phyloP scores from a whole-genome alignment of 2,888 invertebrate species.

The Elegia similella region DNA sequence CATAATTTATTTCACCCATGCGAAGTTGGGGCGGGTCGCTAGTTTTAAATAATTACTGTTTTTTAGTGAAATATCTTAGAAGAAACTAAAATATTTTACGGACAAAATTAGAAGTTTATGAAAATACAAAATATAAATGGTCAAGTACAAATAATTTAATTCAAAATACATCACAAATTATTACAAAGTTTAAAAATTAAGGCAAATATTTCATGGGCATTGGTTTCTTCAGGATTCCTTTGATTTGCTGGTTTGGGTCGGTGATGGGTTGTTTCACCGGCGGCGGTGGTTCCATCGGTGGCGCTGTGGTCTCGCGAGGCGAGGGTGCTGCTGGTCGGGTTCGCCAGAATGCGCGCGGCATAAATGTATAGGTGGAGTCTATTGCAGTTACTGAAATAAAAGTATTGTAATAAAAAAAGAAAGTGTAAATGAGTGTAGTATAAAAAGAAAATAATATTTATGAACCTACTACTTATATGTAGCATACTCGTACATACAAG shows the following conservation, averaged over 20 bases:
- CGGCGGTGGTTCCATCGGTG: constrained; percentile 53
- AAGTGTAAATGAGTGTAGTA: too few relatives aligned
- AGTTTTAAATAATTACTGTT: too few relatives aligned
- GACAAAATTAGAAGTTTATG: too few relatives aligned
- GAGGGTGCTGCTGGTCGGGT: constrained; percentile 34
- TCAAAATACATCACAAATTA: constrained; percentile 7
- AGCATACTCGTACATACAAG: too few relatives aligned
- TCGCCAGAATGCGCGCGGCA: constrained; percentile 57
- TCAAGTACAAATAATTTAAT: constrained; percentile 6
- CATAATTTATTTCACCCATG: too few relatives aligned
- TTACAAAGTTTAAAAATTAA: constrained; percentile 12
- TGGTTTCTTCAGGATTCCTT: constrained; percentile 72
- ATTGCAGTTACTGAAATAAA: constrained; percentile 55
- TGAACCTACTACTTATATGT: too few relatives aligned
- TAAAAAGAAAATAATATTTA: too few relatives aligned
- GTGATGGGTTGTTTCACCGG: constrained; percentile 41
- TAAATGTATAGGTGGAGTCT: constrained; percentile 61
- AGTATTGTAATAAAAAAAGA: too few relatives aligned
- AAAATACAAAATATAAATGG: constrained; percentile 1
- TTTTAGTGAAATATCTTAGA: too few relatives aligned
- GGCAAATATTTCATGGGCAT: constrained; percentile 76
- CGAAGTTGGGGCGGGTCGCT: too few relatives aligned
- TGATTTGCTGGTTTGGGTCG: constrained; percentile 40
- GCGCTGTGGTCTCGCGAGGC: constrained; percentile 38
- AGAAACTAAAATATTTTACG: too few relatives aligned